Evolutionary conservation across 1,140 invertebrate genomes (phyloP), one percentile per base, ranked within the genome.

Genomic region (Meloidogyne chitwoodi): DNA sequence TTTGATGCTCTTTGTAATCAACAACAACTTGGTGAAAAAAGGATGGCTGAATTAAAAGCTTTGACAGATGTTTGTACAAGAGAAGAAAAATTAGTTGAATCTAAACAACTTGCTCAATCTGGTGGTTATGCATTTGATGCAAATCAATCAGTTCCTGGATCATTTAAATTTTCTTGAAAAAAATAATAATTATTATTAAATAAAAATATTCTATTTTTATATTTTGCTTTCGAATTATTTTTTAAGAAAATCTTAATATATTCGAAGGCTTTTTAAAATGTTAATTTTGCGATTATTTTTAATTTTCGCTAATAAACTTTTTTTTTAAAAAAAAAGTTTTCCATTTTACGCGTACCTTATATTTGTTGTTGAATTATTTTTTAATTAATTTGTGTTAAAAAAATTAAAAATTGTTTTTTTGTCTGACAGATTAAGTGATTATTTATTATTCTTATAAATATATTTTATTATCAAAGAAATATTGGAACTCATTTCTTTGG

Each of bases 41-140:
- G 68, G n/a, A 56, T 69, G 26, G 41, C 31, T 10, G 68, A 84
- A 26, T 72, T 82, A 5, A 64, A 80, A 34, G 34, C 77, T 44
- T 64, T 82, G 16, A 67, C 83, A 24, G 77, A 67, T 14, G 29
- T 81, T 38, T 82, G 81, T 69, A 67, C 41, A 63, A 61, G 64
- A 63, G 66, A 82, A 44, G 78, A 80, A 64, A 79, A 82, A 64
- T 74, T 81, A 26, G 61, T 76, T 19, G 29, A 68, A 14, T 84
- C 81, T 14, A 77, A 71, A 5, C 48, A 62, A 34, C 27, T 84
- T 41, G 63, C 24, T 8, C 68, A 67, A 22, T 48, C 67, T 26
- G 81, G 81, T 44, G 81, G 81, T 26, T 82, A 81, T 67, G 56
- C 41, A 19, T 84, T 82, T 64, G 78, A 84, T 63, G 68, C 68